A percentile compares a stretch with the other conserved stretches of the same genome.
phyloP scores from a whole-genome alignment of 37 sponge, comb jelly and placozoan species.

The Halichondria panicea region DNA sequence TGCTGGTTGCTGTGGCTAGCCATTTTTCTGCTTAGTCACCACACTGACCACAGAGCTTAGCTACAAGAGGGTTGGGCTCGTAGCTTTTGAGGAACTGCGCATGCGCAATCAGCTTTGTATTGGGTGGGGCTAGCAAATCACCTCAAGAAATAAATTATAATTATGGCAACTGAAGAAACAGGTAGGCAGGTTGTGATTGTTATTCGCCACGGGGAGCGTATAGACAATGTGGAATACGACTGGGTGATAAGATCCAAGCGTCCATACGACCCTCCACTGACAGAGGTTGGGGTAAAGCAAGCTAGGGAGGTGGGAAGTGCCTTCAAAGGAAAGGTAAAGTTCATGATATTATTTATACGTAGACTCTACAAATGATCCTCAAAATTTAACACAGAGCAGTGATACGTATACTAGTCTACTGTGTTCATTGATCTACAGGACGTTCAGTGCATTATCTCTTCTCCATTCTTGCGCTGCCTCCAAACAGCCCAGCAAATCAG shows the following conservation, averaged over 20 bases:
- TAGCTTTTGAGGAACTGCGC: too few relatives aligned
- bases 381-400: neutral
- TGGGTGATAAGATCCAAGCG: slow-evolving; percentile 21
- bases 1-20: too few relatives aligned
- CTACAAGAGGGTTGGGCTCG: too few relatives aligned
- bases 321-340: slow-evolving; percentile 22
- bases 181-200: slow-evolving; percentile 25
- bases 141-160: too few relatives aligned
- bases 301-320: slow-evolving; percentile 1
- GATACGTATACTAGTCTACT: neutral
- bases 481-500: slow-evolving; percentile 56
- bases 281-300: slow-evolving; percentile 26
- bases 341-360: neutral
- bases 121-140: too few relatives aligned
- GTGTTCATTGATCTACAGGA: slow-evolving; percentile 8
- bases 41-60: too few relatives aligned
- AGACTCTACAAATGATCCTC: neutral
- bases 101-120: too few relatives aligned
- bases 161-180: too few relatives aligned
- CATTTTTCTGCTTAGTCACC: too few relatives aligned
- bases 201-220: slow-evolving; percentile 43
- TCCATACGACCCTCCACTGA: slow-evolving; percentile 62
- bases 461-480: slow-evolving; percentile 53
- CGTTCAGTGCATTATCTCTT: slow-evolving; percentile 20
- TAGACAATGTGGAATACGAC: slow-evolving; percentile 36